These are phyloP conservation scores for Sisyra terminalis DNA, from an alignment of 2,888 invertebrate genomes.

Conservation along the genomic window DNA sequence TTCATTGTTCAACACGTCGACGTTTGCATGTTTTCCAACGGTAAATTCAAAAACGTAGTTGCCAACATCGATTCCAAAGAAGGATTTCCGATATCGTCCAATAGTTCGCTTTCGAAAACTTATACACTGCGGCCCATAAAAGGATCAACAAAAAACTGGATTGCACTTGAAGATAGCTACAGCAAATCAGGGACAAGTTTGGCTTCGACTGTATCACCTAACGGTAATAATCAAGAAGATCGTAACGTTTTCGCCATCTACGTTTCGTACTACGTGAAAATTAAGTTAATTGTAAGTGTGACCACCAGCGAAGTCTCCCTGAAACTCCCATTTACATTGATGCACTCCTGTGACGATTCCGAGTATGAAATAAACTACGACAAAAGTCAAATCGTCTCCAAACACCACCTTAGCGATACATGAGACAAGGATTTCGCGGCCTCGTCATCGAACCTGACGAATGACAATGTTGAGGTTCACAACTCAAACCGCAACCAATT, in stretches of 20 bases:
- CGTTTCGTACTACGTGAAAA: conserved; percentile 82
- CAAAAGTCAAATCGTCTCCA: neutral
- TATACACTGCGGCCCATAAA: conserved; percentile 53
- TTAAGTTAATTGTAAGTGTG: conserved; percentile 61
- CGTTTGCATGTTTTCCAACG: conserved; percentile 89
- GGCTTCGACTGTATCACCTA: conserved; percentile 35
- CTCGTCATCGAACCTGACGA: neutral
- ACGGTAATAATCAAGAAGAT: conserved; percentile 40
- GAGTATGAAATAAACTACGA: conserved; percentile 21
- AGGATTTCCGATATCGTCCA: conserved; percentile 47
- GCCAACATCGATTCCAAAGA: conserved; percentile 45
- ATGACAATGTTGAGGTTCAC: neutral
- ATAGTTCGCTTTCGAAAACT: conserved; percentile 37
- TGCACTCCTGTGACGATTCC: conserved; percentile 52
- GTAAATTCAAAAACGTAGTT: conserved; percentile 87
- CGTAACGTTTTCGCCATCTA: conserved; percentile 81
- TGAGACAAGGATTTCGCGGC: neutral
- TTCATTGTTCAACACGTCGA: conserved; percentile 80
- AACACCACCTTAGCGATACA: neutral
- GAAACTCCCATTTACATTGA: conserved; percentile 64
- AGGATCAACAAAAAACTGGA: conserved; percentile 80
- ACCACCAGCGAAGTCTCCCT: conserved; percentile 68
- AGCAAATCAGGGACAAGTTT: conserved; percentile 44
- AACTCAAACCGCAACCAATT: neutral
- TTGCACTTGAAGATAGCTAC: conserved; percentile 73